phyloP scores from a whole-genome alignment of 1,140 invertebrate genomes.

The silkworm (Bombyx mori) region DNA sequence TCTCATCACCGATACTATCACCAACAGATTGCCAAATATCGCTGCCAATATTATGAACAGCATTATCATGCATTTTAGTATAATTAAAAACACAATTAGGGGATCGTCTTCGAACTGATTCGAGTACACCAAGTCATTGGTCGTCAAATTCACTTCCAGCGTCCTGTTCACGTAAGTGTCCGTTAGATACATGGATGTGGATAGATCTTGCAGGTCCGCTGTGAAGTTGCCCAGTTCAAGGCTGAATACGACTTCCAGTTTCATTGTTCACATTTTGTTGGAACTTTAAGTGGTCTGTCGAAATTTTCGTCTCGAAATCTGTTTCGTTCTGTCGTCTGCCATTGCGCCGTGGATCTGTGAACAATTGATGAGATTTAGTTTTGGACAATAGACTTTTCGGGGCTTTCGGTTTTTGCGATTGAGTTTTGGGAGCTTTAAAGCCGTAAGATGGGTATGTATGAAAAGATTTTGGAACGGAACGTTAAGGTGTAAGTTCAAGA shows the following conservation, averaged over 20 bases:
- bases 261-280: conserved; percentile 57
- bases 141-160: conserved; percentile 46
- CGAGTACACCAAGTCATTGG: conserved; percentile 48
- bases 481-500: no score
- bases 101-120: conserved; percentile 55
- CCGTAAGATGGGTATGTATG: no score
- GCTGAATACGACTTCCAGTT: conserved; percentile 43
- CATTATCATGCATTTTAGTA: conserved; percentile 82
- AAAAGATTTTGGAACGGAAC: no score
- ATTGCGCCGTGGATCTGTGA: no score
- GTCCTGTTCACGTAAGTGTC: conserved; percentile 47
- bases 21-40: conserved; percentile 88
- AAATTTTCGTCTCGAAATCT: no score
- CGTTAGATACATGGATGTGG: conserved; percentile 64
- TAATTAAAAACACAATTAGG: conserved; percentile 65
- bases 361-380: no score
- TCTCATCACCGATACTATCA: conserved; percentile 90
- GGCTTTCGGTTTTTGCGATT: no score
- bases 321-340: no score
- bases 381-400: no score
- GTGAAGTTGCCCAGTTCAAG: conserved; percentile 43
- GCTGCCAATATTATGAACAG: conserved; percentile 89
- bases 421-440: no score
- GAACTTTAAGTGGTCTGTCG: neutral
- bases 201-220: conserved; percentile 48